These are phyloP conservation scores for Bubo bubo DNA, from an alignment of 2,113 vertebrate species.

Conservation along the genomic window DNA sequence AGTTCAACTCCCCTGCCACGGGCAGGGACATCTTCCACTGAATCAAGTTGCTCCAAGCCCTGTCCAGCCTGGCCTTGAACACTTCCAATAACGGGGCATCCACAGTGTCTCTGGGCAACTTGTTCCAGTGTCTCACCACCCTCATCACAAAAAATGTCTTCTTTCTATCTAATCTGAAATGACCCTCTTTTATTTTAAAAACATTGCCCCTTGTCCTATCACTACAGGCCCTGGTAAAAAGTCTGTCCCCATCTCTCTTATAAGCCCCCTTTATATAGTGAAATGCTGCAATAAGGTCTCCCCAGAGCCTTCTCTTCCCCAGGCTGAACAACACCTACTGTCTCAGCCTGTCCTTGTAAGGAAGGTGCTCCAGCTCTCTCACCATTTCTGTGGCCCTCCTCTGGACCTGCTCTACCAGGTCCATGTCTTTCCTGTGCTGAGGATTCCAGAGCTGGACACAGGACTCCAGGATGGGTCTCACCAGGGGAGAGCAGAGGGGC, in stretches of 20 bases:
- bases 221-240: background rate
- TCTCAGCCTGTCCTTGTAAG: background rate
- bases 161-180: background rate
- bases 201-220: background rate
- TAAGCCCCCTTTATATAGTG: background rate
- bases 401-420: background rate
- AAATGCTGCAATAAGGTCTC: background rate
- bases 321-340: background rate
- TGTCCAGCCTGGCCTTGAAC: background rate
- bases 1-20: background rate
- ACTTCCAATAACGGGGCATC: too few relatives aligned
- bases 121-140: background rate
- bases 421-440: background rate
- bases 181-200: background rate
- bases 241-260: background rate
- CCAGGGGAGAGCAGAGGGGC: background rate
- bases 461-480: background rate
- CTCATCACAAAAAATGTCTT: background rate
- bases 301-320: background rate
- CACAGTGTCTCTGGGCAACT: background rate
- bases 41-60: background rate
- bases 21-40: background rate
- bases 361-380: background rate
- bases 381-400: background rate
- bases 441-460: background rate